Evolutionary conservation across 1,140 invertebrate species (phyloP).

Genomic region (Procambarus clarkii): DNA sequence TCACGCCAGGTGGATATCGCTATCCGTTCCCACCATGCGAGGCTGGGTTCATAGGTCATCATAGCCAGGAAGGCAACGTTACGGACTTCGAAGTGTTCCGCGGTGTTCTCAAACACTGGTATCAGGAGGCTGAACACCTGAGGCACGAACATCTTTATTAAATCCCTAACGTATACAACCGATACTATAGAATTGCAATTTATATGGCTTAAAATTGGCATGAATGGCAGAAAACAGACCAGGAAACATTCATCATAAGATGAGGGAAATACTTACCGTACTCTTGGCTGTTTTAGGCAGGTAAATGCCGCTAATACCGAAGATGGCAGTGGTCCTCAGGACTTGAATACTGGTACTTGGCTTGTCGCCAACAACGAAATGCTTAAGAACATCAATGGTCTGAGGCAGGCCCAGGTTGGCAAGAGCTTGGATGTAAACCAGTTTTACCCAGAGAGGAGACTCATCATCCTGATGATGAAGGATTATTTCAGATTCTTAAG

Average conservation of each 20-base stretch:
- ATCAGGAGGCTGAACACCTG: not conserved
- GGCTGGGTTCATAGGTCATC: not conserved
- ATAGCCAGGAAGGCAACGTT: conserved; percentile 1
- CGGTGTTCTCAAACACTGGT: conserved; percentile 16
- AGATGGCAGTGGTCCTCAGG: not conserved
- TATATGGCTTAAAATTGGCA: too few species aligned
- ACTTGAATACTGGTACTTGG: too few species aligned
- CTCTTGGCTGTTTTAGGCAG: not conserved
- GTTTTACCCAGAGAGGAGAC: not conserved
- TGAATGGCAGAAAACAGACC: too few species aligned
- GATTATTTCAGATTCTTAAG: too few species aligned
- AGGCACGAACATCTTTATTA: not conserved
- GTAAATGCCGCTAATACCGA: not conserved
- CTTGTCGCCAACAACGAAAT: not conserved
- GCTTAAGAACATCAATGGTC: not conserved
- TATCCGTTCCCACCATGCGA: not conserved
- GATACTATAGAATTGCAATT: too few species aligned
- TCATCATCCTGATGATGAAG: not conserved
- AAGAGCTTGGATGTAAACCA: conserved; percentile 5
- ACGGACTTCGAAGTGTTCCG: not conserved
- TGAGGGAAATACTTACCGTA: not conserved
- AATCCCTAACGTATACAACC: too few species aligned
- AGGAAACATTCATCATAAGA: not conserved
- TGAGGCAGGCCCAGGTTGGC: not conserved
- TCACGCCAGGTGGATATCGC: not conserved